A percentile compares a stretch with the other conserved stretches of the same genome.
These are phyloP conservation scores for Raphicerus campestris DNA, from an alignment of 2,113 vertebrate genomes.

Conservation along the genomic window DNA sequence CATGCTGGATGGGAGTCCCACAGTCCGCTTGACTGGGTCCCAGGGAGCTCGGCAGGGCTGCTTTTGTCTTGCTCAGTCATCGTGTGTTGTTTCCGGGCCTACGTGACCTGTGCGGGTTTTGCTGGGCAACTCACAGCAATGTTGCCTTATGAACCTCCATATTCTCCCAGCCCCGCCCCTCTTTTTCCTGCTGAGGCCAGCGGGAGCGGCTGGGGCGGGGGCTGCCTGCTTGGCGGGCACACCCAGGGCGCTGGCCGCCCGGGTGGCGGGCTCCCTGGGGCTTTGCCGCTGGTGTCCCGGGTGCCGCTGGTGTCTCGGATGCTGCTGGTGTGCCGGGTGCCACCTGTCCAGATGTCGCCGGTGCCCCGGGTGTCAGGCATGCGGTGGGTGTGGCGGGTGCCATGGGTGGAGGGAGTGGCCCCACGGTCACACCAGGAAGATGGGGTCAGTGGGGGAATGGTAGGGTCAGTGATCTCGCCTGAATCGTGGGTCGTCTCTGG, in stretches of 20 bases:
- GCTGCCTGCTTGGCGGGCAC: slow-evolving; percentile 66
- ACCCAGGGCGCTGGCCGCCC: no score
- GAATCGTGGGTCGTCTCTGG: fast-evolving
- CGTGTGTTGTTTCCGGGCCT: no score
- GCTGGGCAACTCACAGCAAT: slow-evolving; percentile 49
- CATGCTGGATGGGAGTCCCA: no score
- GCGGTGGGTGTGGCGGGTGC: neutral
- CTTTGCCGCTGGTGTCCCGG: neutral
- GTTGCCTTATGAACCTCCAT: slow-evolving; percentile 81
- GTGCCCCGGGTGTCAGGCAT: fast-evolving
- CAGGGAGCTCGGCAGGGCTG: no score
- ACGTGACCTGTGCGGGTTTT: no score
- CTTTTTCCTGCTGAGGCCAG: slow-evolving; percentile 81
- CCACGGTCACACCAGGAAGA: slow-evolving; percentile 74
- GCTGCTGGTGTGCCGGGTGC: neutral
- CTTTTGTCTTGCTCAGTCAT: no score
- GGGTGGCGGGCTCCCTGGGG: neutral
- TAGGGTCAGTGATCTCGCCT: slow-evolving; percentile 78
- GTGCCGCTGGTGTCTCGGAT: neutral
- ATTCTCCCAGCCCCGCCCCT: slow-evolving; percentile 81
- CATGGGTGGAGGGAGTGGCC: slow-evolving; percentile 81
- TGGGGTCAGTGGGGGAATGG: slow-evolving; percentile 79
- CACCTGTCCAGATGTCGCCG: neutral
- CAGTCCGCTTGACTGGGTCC: no score
- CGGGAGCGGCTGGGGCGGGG: slow-evolving; percentile 80